Base-by-base conservation (phyloP, 2,797 vertebrate genomes). In the Molossus alvarezi region DNA sequence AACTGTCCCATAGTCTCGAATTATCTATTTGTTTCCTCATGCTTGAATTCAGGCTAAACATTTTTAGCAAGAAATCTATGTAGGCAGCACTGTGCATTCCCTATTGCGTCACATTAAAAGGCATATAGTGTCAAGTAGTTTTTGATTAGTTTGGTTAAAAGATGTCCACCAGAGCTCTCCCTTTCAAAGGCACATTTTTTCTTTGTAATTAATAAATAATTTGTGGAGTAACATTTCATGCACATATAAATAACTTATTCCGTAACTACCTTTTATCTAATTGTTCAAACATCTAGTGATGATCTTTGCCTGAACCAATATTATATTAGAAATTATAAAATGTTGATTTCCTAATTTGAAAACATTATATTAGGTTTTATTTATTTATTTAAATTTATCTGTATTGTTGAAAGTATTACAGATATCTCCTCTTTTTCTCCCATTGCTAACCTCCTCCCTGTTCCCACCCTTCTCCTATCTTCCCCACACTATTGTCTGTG, bases 11-110 rank as follows among this genome's bases (percentile, higher is more conserved):
- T 11, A 77, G 12, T 60, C 41, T 84, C n/a, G 23, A 33, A 90
- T 82, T 76, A 37, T 88, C 45, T 58, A 58, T 64, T 58, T 65
- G 37, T 87, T 93, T 88, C 12, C n/a, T 77, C n/a, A n/a, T 76
- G 41, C 84, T 23, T 67, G n/a, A 37, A 76, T 53, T 77, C n/a
- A 69, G 25, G 37, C 33, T 58, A 72, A 72, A 45, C 14, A 29
- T 45, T 58, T 37, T 85, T 58, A 57, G 37, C 65, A 72, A 86
- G 83, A 55, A 72, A 86, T 72, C 48, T 69, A n/a, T 69, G 13
- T 55, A 67, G 48, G 9, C 6, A 23, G n/a, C 6, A 9, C 12
- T 60, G 20, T 69, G n/a, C 69, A 37, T 69, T 69, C 51, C 64
- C 48, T 29, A 53, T 23, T 67, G 81, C 12, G 53, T 55, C 13